Evolutionary conservation across 1,140 invertebrate genomes (phyloP), one percentile per base, ranked within the genome.

Genomic region (Listronotus bonariensis): DNA sequence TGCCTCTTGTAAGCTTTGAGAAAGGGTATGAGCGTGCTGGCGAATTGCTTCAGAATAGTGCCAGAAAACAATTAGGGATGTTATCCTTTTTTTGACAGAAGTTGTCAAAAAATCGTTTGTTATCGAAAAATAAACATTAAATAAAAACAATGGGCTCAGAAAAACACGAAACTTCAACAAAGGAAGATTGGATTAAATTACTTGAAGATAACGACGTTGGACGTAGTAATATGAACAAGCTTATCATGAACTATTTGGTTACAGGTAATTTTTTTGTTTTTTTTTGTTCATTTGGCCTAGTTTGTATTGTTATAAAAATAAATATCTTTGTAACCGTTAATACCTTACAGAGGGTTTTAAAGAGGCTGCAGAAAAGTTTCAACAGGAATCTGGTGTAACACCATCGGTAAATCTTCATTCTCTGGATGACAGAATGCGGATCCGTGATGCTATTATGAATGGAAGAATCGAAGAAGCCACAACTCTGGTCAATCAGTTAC

Each of bases 241-340:
- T 98, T 40, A 96, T 99, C 59, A 98, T 99, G 96, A 97, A 99
- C 81, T 99, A 99, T 81, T 84, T 99, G 69, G 94, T 98, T 2
- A 97, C 94, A 82, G 95, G 94, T 95, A 83, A 80, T 69, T 63
- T 69, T 53, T 62, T 14, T 18, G 26, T 31, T 10, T 59, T 12
- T 36, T 12, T 26, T 26, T 5, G 20, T 26, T 26, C 20, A 3
- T 26, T 26, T 26, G 20, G 20, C 20, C 20, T 26, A 26, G 20
- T 26, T 26, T 26, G 5, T 26, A 5, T 26, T 26, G 20, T 26
- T 26, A 26, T 26, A 26, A 26, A 26, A 26, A 26, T 26, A 26
- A 26, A 26, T 3, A 26, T 1, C 20, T 26, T 26, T 26, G 20
- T 26, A 5, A 26, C 20, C 5, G 5, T 26, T 34, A 38, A 11